Percentiles rank a stretch among this genome's conserved stretches.
These are phyloP conservation scores for Rhynchomys soricoides DNA, from an alignment of 2,113 vertebrate genomes.

Conservation along the genomic window DNA sequence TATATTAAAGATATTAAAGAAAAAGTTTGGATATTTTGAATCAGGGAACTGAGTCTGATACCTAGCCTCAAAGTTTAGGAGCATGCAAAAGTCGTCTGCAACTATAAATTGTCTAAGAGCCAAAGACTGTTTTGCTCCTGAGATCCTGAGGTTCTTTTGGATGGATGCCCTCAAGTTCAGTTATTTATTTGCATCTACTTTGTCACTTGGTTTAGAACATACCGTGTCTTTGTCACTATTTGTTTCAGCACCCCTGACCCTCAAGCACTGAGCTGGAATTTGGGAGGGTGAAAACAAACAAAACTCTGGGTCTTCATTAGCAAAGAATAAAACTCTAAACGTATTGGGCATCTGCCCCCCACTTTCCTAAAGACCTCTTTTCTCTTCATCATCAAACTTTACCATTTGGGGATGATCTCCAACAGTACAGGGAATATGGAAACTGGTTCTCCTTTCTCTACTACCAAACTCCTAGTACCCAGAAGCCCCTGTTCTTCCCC, in stretches of 20 bases:
- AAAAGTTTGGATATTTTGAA: neutral
- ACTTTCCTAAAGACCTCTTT: neutral
- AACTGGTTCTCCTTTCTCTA: neutral
- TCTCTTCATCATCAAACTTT: neutral
- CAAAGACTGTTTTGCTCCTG: slow-evolving; percentile 1
- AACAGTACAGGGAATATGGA: neutral
- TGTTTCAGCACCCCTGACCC: slow-evolving; percentile 67
- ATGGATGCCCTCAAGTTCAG: neutral
- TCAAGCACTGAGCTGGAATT: slow-evolving; percentile 60
- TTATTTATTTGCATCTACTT: slow-evolving; percentile 64
- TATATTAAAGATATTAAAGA: neutral
- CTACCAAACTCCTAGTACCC: neutral
- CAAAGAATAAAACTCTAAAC: slow-evolving; percentile 46
- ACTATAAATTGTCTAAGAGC: neutral
- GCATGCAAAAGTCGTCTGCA: neutral
- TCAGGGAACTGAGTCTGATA: neutral
- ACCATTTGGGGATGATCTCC: neutral
- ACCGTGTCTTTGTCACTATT: slow-evolving; percentile 51
- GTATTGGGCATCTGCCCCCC: neutral
- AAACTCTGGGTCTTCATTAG: slow-evolving; percentile 54
- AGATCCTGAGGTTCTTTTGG: slow-evolving; percentile 13
- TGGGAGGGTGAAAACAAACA: neutral
- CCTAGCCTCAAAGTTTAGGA: neutral
- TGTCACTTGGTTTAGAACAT: slow-evolving; percentile 70
- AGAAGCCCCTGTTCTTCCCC: neutral